A percentile compares a stretch with the other conserved stretches of the same genome.
phyloP scores from a whole-genome alignment of 2,113 vertebrate species.

The Brachyhypopomus gauderio region DNA sequence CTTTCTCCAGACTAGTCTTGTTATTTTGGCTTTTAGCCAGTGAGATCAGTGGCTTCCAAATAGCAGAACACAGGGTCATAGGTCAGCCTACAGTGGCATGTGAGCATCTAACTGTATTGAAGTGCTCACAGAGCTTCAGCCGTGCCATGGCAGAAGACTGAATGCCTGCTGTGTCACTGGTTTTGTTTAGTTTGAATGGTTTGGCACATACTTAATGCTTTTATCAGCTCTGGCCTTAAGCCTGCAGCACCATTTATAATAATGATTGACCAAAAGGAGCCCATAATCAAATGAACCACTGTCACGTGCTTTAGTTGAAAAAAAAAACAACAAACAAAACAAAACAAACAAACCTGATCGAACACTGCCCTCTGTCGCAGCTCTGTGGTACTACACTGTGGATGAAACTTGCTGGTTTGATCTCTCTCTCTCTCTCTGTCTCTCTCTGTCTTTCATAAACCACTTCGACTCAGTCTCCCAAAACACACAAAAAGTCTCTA shows the following conservation, averaged over 20 bases:
- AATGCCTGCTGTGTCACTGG: constrained; percentile 13
- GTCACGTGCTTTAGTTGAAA: constrained; percentile 7
- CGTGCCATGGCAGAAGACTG: constrained; percentile 18
- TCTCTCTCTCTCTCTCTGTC: constrained; percentile 43
- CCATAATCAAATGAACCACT: constrained; percentile 20
- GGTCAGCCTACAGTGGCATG: background rate
- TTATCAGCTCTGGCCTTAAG: constrained; percentile 29
- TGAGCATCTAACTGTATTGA: background rate
- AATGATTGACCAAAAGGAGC: background rate
- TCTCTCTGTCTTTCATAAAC: constrained; percentile 31
- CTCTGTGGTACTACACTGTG: constrained; percentile 26
- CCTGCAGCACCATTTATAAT: constrained; percentile 23
- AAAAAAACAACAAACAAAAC: too few relatives aligned
- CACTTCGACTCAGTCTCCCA: constrained; percentile 15
- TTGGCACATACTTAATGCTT: constrained; percentile 31
- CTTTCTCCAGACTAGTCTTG: background rate
- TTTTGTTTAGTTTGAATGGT: constrained; percentile 33
- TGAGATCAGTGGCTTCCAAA: background rate
- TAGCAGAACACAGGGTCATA: background rate
- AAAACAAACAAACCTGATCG: background rate
- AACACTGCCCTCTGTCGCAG: constrained; percentile 20
- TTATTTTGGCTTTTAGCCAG: background rate
- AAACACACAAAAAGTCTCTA: background rate
- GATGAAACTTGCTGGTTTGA: constrained; percentile 71
- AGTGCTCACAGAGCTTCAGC: constrained; percentile 1